Conservation (phyloP, 2,797 vertebrate species). For the Sebastes glaucus region DNA sequence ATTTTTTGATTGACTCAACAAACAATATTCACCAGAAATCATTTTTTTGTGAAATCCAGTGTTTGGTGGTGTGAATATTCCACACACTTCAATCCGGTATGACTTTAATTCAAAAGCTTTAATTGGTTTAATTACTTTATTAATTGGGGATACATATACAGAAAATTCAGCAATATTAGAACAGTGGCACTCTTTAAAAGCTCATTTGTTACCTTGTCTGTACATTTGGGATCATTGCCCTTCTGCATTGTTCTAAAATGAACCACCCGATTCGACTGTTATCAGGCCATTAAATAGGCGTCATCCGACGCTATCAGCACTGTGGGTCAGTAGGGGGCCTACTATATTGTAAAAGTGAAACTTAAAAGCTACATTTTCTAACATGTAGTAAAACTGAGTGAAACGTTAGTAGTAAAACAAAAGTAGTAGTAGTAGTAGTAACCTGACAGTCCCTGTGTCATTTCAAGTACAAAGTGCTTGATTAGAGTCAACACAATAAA, state of each 20-base stretch:
- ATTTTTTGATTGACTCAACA: not conserved
- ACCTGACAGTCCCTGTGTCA: not conserved
- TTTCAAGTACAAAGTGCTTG: not conserved
- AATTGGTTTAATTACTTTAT: not conserved
- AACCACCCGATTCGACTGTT: not conserved
- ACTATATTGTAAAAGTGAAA: too few species aligned
- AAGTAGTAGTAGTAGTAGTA: not conserved
- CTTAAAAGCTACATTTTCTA: too few species aligned
- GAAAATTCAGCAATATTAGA: not conserved
- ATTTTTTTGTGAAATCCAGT: not conserved
- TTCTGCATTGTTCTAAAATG: not conserved
- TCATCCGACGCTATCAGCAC: too few species aligned
- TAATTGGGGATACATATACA: not conserved
- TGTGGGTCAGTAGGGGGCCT: too few species aligned
- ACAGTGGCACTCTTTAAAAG: not conserved
- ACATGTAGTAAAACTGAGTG: too few species aligned
- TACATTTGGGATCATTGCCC: not conserved
- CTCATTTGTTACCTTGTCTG: not conserved
- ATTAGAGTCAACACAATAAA: not conserved
- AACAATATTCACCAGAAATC: not conserved
- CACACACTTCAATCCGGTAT: not conserved
- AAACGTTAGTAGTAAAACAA: too few species aligned
- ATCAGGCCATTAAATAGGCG: too few species aligned
- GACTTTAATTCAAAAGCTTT: not conserved
- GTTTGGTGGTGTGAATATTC: not conserved